These are phyloP conservation scores for Rhabdornis inornatus DNA, from an alignment of 2,113 vertebrate species.

Conservation along the genomic window DNA sequence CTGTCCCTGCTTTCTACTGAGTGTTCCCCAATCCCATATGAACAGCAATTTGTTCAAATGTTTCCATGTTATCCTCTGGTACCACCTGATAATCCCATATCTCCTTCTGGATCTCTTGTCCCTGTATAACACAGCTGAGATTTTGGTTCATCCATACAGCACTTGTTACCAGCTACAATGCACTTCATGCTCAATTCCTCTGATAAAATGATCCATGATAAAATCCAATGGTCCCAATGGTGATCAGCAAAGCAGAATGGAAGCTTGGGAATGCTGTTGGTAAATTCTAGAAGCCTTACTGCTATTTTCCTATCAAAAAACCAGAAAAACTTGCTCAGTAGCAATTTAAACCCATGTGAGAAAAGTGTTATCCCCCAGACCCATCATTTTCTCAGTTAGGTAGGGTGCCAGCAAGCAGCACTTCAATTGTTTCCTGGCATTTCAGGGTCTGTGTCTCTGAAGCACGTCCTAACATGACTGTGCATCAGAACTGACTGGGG, in stretches of 20 bases:
- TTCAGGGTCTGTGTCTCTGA: neutral
- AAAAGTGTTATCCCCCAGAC: neutral
- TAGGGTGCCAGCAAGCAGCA: neutral
- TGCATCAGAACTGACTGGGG: neutral
- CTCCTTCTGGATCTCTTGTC: neutral
- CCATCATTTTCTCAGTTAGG: neutral
- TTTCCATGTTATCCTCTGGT: neutral
- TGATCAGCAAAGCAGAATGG: neutral
- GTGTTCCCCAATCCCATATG: too few species aligned
- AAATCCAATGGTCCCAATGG: neutral
- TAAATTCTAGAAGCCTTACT: neutral
- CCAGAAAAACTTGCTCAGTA: neutral
- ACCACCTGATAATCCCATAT: rapidly evolving
- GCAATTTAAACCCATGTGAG: neutral
- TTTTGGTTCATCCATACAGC: neutral
- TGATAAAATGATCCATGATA: neutral
- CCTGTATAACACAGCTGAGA: neutral
- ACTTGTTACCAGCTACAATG: neutral
- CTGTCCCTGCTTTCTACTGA: neutral
- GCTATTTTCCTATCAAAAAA: neutral
- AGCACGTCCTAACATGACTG: rapidly evolving
- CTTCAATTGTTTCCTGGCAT: neutral
- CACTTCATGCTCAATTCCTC: neutral
- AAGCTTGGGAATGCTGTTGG: neutral
- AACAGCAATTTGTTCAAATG: neutral